Percentiles rank a stretch among this genome's conserved stretches.
Evolutionary conservation across 2,797 vertebrate genomes (phyloP).

Genomic region (Cetoscarus ocellatus): DNA sequence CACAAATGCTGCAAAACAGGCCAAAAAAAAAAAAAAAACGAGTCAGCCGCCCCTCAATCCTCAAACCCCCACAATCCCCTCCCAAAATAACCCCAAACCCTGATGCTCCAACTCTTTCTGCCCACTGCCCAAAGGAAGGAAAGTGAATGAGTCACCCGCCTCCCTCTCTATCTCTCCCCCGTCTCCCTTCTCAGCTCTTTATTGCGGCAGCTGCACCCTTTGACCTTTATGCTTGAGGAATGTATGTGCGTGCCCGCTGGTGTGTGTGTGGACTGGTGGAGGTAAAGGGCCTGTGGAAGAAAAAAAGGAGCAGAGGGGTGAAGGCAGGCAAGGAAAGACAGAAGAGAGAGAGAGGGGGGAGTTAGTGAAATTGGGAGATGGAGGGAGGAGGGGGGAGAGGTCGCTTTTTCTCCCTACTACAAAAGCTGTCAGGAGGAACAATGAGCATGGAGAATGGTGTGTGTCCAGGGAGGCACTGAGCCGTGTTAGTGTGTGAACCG

Average conservation of each 20-base stretch:
- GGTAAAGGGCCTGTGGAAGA: conserved; percentile 33
- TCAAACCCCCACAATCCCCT: conserved; percentile 1
- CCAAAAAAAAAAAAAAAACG: conserved; percentile 25
- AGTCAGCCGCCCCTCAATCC: conserved; percentile 31
- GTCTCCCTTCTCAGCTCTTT: conserved; percentile 70
- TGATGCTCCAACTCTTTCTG: conserved; percentile 56
- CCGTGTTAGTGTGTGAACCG: conserved; percentile 82
- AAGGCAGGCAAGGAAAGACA: conserved; percentile 42
- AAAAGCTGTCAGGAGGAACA: conserved; percentile 86
- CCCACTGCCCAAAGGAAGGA: conserved; percentile 66
- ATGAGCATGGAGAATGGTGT: conserved; percentile 84
- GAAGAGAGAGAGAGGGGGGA: conserved; percentile 8
- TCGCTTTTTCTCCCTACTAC: conserved; percentile 80
- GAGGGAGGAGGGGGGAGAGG: conserved; percentile 55
- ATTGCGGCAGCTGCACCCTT: conserved; percentile 88
- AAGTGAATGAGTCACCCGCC: conserved; percentile 79
- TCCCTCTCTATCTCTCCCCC: conserved; percentile 42
- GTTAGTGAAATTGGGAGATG: conserved; percentile 59
- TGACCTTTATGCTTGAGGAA: conserved; percentile 86
- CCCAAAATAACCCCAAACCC: conserved; percentile 22
- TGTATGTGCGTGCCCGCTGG: conserved; percentile 58
- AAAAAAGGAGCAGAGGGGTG: conserved; percentile 48
- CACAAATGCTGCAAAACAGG: conserved; percentile 51
- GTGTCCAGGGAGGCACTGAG: conserved; percentile 84
- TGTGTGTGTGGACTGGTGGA: conserved; percentile 47